phyloP scores from a whole-genome alignment of 37 sponge, comb jelly and placozoan species.

The Agelas oroides region DNA sequence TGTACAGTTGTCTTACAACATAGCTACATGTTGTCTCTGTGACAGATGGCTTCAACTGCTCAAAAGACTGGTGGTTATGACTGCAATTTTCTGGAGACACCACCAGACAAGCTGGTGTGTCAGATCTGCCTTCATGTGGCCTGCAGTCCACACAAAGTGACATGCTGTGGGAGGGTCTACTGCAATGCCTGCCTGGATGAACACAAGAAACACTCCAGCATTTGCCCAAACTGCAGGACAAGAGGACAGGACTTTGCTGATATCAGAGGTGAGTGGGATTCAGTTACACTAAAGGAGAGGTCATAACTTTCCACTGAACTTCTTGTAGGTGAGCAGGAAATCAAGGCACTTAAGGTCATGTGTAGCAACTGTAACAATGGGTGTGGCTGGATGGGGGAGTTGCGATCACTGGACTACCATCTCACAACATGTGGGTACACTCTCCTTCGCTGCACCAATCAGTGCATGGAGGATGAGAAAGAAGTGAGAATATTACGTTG shows the following conservation, averaged over 20 bases:
- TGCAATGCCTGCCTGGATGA: constrained; percentile 25
- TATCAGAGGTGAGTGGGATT: no score
- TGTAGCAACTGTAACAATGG: constrained; percentile 18
- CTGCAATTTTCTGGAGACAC: constrained; percentile 30
- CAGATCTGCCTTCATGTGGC: constrained; percentile 38
- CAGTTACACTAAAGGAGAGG: no score
- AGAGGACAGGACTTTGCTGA: no score
- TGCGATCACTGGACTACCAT: constrained; percentile 14
- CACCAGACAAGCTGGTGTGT: constrained; percentile 28
- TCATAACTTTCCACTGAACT: no score
- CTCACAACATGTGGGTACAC: constrained; percentile 1
- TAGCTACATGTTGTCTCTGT: no score
- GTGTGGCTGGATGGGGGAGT: constrained; percentile 40
- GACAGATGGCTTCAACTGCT: no score
- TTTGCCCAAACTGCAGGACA: constrained; percentile 30
- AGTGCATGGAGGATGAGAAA: constrained; percentile 2
- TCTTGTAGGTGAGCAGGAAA: neutral
- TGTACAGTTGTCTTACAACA: no score
- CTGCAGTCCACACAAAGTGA: constrained; percentile 32
- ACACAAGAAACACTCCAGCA: neutral
- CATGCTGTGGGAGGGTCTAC: constrained; percentile 44
- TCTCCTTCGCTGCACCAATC: constrained; percentile 28
- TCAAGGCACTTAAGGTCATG: constrained; percentile 10
- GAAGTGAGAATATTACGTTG: neutral
- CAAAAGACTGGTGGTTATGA: neutral